Evolutionary conservation across 1,140 invertebrate genomes (phyloP), one percentile per base, ranked within the genome.

Genomic region (Lasioglossum baleicum): DNA sequence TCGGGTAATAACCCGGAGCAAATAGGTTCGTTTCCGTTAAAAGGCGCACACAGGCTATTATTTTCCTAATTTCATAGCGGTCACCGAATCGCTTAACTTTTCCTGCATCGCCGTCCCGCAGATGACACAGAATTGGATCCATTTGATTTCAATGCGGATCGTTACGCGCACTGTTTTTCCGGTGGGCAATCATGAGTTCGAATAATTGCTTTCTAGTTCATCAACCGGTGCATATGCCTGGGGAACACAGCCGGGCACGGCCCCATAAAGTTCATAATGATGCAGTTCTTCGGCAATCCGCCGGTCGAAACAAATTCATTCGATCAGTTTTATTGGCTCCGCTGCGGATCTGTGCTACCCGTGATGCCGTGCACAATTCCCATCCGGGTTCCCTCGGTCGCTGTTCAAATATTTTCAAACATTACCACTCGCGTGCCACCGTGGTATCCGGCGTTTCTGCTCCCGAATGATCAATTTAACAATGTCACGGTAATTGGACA

Each of bases 391-490:
- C 15, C 0, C 17, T 13, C 44, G 44, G 44, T 10, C 44, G 13
- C 60, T 40, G 44, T 65, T 48, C 60, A 78, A 73, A 72, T 64
- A 56, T 79, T 79, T 79, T 58, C 48, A 48, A 79, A 65, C 48
- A 40, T 72, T 31, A 15, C 58, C 44, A 35, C 42, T 56, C 31
- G 76, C 48, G 61, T 73, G 61, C 5, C 35, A 56, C 61, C 75
- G 75, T 66, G 67, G n/a, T 61, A 40, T 13, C 48, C 5, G 11
- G 66, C n/a, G 26, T 20, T 17, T 17, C 58, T 40, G 31, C n/a
- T 40, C 60, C 8, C 60, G 53, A 56, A 40, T 65, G 72, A 72
- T 79, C 72, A 79, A 79, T 79, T 79, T 48, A 79, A 79, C 76
- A 51, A 53, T 73, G 72, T 44, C 48, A 11, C 20, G 68, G 64